Percentiles rank a stretch among this genome's conserved stretches.
Conservation (phyloP, 2,797 vertebrate genomes). For the Enteromius thamalakanensis region DNA sequence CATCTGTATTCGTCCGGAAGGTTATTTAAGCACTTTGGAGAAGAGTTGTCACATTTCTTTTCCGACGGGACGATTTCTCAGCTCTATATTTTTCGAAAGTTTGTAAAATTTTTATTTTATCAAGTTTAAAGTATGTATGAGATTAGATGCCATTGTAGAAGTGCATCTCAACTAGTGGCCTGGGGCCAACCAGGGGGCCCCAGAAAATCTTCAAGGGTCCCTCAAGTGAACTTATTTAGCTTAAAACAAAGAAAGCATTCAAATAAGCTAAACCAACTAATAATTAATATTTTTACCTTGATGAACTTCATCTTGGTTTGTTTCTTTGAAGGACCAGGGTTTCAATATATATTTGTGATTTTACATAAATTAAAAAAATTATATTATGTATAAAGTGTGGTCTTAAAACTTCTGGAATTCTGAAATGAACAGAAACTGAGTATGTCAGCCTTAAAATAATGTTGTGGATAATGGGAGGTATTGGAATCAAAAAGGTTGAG, state of each 20-base stretch:
- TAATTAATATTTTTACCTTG: too few species aligned
- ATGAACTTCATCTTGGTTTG: not conserved
- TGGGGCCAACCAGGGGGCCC: not conserved
- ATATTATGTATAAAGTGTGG: not conserved
- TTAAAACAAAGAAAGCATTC: not conserved
- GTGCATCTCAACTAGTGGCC: not conserved
- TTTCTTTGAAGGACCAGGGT: not conserved
- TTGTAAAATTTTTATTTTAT: too few species aligned
- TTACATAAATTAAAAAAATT: too few species aligned
- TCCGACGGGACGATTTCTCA: not conserved
- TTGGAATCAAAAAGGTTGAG: not conserved
- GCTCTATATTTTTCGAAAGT: not conserved
- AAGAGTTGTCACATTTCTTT: not conserved
- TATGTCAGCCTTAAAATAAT: not conserved
- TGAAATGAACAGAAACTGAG: not conserved
- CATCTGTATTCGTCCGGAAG: constrained; percentile 6
- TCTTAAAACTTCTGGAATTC: not conserved
- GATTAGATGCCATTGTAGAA: not conserved
- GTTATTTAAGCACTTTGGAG: not conserved
- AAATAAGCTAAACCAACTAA: not conserved
- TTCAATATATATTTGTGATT: not conserved
- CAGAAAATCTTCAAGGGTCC: not conserved
- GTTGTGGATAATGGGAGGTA: not conserved
- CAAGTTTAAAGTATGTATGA: not conserved
- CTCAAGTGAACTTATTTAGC: not conserved